These are phyloP conservation scores for Agapornis canus DNA, from an alignment of 2,797 vertebrate genomes.

Conservation along the genomic window DNA sequence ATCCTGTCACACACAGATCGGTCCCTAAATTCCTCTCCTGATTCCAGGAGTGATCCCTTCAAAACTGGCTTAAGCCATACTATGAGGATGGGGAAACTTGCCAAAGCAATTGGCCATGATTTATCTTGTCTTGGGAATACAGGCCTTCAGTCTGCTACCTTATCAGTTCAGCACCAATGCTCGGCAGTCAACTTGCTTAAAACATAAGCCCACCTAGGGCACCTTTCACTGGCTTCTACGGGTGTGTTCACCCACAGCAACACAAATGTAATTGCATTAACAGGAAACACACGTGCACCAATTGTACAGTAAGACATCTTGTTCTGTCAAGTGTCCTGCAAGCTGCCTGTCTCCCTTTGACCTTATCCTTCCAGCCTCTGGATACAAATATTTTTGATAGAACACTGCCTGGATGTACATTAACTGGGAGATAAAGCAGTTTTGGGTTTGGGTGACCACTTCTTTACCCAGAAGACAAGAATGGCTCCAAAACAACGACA, in stretches of 20 bases:
- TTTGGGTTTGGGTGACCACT: background rate
- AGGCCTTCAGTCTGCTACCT: background rate
- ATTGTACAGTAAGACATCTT: background rate
- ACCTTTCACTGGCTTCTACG: background rate
- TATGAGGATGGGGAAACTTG: background rate
- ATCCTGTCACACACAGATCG: rapidly evolving
- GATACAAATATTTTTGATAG: background rate
- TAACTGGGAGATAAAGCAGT: background rate
- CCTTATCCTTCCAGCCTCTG: slow-evolving; percentile 4
- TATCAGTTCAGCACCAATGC: slow-evolving; percentile 35
- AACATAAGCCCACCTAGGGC: rapidly evolving
- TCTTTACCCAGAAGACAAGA: slow-evolving; percentile 13
- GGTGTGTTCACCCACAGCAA: background rate
- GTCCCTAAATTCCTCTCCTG: background rate
- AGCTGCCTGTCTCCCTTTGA: background rate
- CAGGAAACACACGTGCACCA: rapidly evolving
- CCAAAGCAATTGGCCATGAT: background rate
- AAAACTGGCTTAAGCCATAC: background rate
- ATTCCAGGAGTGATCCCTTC: background rate
- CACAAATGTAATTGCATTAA: background rate
- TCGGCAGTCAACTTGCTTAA: background rate
- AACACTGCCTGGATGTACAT: background rate
- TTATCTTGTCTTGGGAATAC: background rate
- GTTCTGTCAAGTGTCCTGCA: slow-evolving; percentile 6
- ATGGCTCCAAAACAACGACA: slow-evolving; percentile 16